A percentile compares a stretch with the other conserved stretches of the same genome.
Conservation (phyloP, 2,888 invertebrate species). For the Keiferia lycopersicella region DNA sequence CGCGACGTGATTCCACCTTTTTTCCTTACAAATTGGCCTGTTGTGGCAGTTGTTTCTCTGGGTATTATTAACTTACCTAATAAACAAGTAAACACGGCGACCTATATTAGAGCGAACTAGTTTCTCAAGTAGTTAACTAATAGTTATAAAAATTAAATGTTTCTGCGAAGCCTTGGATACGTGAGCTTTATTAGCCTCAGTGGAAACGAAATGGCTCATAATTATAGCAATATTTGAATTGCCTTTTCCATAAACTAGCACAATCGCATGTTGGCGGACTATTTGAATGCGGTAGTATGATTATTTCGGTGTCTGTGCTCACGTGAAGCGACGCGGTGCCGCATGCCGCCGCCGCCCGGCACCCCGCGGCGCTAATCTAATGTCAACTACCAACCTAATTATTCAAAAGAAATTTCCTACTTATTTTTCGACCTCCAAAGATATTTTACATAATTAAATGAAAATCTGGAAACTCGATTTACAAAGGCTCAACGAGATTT, state of each 20-base stretch:
- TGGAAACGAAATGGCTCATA: conserved; percentile 69
- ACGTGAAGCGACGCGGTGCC: conserved; percentile 32
- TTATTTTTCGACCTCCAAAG: conserved; percentile 18
- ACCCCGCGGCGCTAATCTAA: conserved; percentile 18
- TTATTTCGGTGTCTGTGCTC: conserved; percentile 53
- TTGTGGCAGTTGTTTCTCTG: conserved; percentile 4
- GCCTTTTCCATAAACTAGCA: conserved; percentile 61
- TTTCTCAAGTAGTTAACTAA: conserved; percentile 35
- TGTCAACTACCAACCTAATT: conserved; percentile 16
- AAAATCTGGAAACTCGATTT: conserved; percentile 21
- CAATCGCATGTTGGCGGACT: conserved; percentile 67
- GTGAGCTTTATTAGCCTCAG: conserved; percentile 64
- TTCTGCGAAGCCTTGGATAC: conserved; percentile 56
- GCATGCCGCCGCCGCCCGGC: conserved; percentile 12
- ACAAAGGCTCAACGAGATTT: background rate
- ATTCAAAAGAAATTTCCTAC: conserved; percentile 19
- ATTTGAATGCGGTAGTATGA: conserved; percentile 64
- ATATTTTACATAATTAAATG: conserved; percentile 25
- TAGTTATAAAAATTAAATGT: conserved; percentile 47
- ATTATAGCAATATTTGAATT: conserved; percentile 74
- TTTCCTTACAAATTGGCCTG: conserved; percentile 18
- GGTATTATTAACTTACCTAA: conserved; percentile 17
- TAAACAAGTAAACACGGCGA: conserved; percentile 20
- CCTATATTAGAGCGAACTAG: conserved; percentile 25
- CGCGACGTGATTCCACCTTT: conserved; percentile 19